Evolutionary conservation across 2,113 vertebrate genomes (phyloP), one percentile per base, ranked within the genome.

Genomic region (Tamias sibiricus): DNA sequence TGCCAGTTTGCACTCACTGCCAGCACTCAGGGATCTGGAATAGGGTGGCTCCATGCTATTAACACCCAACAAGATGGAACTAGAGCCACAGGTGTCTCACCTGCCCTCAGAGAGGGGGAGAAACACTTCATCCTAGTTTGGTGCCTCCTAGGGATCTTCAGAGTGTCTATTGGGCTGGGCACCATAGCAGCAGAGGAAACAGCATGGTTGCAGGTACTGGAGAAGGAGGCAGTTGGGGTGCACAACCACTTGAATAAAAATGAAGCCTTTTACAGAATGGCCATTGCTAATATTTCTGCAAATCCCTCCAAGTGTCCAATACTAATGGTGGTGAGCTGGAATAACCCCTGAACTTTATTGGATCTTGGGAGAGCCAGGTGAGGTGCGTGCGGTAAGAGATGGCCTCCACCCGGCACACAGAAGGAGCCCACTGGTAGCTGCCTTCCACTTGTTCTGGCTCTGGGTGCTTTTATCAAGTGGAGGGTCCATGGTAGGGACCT

Each of bases 91-190:
- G 14, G 54, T 8, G 11, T 85, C 35, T 79, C 42, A 17, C 37
- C 42, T 32, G 35, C 37, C 37, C 74, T 77, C 30, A 24, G 85
- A 37, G 68, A 89, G 76, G 0, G 13, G 22, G n/a, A 62, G 62
- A 30, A 24, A 42, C 12, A 6, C n/a, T 42, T 84, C 49, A 24
- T 64, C 40, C 2, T 4, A n/a, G 44, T 28, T 64, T 76, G 59
- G 13, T 4, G 10, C 59, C 24, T 32, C 37, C 20, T 3, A 16
- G 19, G 0, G 3, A 49, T 49, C 20, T 6, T 52, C 52, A 10
- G 62, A 37, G 62, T 42, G 11, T 68, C 57, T 22, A 1, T 28
- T 9, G 52, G 24, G 30, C 35, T 44, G 90, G 49, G 52, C 4
- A 37, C 64, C 64, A 8, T n/a, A 22, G 49, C 9, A 79, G n/a